Conservation (phyloP, 2,888 invertebrate species). For the Blera fallax region DNA sequence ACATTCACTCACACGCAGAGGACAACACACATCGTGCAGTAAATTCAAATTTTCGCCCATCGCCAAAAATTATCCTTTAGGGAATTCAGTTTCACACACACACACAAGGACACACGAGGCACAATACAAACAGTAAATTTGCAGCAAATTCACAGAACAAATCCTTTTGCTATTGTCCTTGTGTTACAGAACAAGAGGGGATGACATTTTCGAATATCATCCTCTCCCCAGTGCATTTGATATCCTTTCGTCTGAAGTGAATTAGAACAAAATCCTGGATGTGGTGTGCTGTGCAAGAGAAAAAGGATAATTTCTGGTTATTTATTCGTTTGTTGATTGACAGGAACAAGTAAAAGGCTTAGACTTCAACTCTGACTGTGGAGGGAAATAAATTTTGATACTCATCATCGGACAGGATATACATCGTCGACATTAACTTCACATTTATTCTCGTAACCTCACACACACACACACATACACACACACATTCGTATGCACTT, state of each 20-base stretch:
- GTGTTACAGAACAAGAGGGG: neutral
- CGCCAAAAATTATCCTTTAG: slow-evolving; percentile 53
- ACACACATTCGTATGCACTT: neutral
- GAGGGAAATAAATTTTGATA: slow-evolving; percentile 56
- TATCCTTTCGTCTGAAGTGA: slow-evolving; percentile 38
- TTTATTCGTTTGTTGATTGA: slow-evolving; percentile 69
- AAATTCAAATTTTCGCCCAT: slow-evolving; percentile 68
- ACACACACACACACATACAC: neutral
- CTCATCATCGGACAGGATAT: slow-evolving; percentile 65
- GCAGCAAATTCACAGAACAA: slow-evolving; percentile 27
- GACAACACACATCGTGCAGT: slow-evolving; percentile 52
- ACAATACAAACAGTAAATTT: slow-evolving; percentile 1
- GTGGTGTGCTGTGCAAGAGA: slow-evolving; percentile 5
- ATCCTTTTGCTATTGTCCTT: slow-evolving; percentile 50
- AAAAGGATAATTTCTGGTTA: slow-evolving; percentile 69
- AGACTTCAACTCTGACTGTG: slow-evolving; percentile 33
- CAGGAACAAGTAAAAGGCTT: slow-evolving; percentile 70
- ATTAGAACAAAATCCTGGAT: slow-evolving; percentile 39
- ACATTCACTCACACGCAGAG: neutral
- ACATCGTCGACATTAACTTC: slow-evolving; percentile 55
- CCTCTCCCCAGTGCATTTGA: slow-evolving; percentile 32
- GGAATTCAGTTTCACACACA: slow-evolving; percentile 43
- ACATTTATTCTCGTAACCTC: slow-evolving; percentile 28
- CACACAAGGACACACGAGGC: neutral
- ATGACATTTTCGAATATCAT: neutral